Conservation (phyloP, 35 echinoderm and acorn worm genomes). For the Apostichopus japonicus region DNA sequence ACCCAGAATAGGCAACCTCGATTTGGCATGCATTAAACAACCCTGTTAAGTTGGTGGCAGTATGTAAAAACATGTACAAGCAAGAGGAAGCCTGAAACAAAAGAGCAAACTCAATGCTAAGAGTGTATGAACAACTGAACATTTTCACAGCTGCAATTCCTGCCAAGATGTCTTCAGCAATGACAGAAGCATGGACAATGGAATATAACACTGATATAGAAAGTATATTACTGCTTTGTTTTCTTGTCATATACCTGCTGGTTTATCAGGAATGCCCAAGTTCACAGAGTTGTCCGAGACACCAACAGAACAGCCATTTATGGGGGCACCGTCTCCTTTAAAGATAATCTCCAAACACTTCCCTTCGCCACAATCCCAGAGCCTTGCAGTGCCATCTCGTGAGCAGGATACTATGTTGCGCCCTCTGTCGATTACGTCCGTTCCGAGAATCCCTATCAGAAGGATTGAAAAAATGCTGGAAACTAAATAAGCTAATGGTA, state of each 20-base stretch:
- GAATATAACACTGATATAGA: too few species aligned
- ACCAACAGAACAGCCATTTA: slow-evolving; percentile 85
- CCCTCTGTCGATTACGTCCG: slow-evolving; percentile 86
- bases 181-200: too few species aligned
- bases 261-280: slow-evolving; percentile 64
- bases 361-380: slow-evolving; percentile 93
- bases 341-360: slow-evolving; percentile 72
- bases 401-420: slow-evolving; percentile 87
- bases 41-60: too few species aligned
- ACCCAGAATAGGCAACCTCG: too few species aligned
- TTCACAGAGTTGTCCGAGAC: slow-evolving; percentile 64
- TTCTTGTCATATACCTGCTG: slow-evolving; percentile 49
- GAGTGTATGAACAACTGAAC: too few species aligned
- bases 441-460: slow-evolving; percentile 70
- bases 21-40: too few species aligned
- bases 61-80: too few species aligned
- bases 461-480: background rate
- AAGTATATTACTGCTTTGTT: too few species aligned
- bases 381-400: slow-evolving; percentile 83
- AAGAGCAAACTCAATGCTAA: too few species aligned
- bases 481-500: background rate
- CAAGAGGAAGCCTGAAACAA: too few species aligned
- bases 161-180: too few species aligned
- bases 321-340: slow-evolving; percentile 51
- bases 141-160: too few species aligned